phyloP scores from a whole-genome alignment of 1,140 invertebrate genomes.

The Lordiphosa collinella region DNA sequence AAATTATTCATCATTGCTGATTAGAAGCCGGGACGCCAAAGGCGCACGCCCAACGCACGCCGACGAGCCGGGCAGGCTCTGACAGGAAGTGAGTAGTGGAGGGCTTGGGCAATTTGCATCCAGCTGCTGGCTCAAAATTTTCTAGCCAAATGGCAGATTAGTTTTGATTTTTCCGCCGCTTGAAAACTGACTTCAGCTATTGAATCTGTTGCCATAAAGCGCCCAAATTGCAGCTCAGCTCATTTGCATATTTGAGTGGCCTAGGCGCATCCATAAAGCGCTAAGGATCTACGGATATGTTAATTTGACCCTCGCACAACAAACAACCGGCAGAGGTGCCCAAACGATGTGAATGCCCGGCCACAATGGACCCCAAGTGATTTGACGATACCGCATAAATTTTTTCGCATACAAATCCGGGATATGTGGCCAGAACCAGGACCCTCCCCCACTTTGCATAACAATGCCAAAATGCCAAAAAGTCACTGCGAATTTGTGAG shows the following conservation, averaged over 20 bases:
- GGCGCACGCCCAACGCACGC: conserved; percentile 11
- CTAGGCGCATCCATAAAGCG: conserved; percentile 42
- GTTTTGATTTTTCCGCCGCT: conserved; percentile 69
- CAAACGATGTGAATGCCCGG: conserved; percentile 51
- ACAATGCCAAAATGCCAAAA: conserved; percentile 42
- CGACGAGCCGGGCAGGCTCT: conserved; percentile 3
- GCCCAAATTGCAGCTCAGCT: conserved; percentile 71
- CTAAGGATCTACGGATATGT: conserved; percentile 65
- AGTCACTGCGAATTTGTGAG: conserved; percentile 31
- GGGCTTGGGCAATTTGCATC: conserved; percentile 34
- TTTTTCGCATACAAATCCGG: conserved; percentile 52
- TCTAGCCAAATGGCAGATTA: conserved; percentile 70
- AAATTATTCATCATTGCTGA: conserved; percentile 79
- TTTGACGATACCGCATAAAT: conserved; percentile 67
- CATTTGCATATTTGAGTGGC: conserved; percentile 75
- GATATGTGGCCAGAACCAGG: conserved; percentile 5
- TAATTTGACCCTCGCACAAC: conserved; percentile 55
- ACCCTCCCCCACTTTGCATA: conserved; percentile 54
- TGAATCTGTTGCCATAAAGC: conserved; percentile 70
- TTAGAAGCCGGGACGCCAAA: conserved; percentile 60
- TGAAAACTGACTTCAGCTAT: conserved; percentile 50
- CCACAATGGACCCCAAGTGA: conserved; percentile 73
- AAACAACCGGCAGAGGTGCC: conserved; percentile 31
- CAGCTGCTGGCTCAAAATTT: conserved; percentile 23
- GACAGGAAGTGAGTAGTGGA: conserved; percentile 70